Conservation (phyloP, 30 jellyfish, hydroid and myxozoan species). For the Pelagia noctiluca region DNA sequence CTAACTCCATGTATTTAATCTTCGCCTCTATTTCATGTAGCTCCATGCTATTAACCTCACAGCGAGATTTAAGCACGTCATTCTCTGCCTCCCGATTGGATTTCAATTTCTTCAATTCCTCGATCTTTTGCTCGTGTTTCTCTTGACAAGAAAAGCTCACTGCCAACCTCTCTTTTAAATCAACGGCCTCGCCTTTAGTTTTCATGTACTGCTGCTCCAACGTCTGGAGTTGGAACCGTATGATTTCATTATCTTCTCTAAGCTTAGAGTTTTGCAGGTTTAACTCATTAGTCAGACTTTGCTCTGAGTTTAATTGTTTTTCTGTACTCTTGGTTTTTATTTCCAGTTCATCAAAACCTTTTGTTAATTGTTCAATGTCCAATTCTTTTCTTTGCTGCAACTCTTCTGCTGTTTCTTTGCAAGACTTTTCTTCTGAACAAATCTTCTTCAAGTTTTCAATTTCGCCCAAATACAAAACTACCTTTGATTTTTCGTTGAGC, state of each 20-base stretch:
- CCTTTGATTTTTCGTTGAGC: too few species aligned
- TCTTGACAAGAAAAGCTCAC: background rate
- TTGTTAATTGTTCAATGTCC: conserved; percentile 16
- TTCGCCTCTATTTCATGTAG: conserved; percentile 10
- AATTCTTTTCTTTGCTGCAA: background rate
- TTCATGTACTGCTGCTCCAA: background rate
- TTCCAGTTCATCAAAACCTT: background rate
- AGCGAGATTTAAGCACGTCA: background rate
- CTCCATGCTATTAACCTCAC: conserved; percentile 1
- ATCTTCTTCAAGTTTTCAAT: too few species aligned
- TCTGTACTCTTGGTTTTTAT: background rate
- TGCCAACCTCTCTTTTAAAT: background rate
- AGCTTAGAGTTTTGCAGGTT: background rate
- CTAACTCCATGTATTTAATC: background rate
- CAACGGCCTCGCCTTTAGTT: background rate
- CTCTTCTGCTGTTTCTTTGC: background rate
- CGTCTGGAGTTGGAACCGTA: background rate
- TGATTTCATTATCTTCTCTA: background rate
- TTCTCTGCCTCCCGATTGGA: background rate
- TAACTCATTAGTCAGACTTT: background rate
- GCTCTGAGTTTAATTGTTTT: background rate
- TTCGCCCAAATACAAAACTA: too few species aligned
- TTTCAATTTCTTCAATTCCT: background rate
- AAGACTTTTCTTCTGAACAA: too few species aligned
- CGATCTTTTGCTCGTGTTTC: background rate